phyloP scores from a whole-genome alignment of 2,113 vertebrate species.

The Cynopterus brachyotis region DNA sequence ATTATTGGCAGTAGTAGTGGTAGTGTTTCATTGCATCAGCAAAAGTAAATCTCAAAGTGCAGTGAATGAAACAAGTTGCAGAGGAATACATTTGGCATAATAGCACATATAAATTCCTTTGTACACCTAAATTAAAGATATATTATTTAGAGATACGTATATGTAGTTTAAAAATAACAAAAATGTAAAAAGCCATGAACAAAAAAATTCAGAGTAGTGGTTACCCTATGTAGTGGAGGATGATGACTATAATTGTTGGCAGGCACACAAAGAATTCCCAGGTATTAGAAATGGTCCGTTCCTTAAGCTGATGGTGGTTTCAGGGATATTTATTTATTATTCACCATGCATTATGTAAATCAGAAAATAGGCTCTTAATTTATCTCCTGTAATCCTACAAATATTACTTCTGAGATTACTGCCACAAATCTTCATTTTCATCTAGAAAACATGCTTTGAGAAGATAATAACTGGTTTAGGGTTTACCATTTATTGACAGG shows the following conservation, averaged over 20 bases:
- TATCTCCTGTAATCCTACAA: neutral
- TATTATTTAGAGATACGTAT: neutral
- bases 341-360: neutral
- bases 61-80: neutral
- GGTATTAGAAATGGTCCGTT: neutral
- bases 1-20: neutral
- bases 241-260: neutral
- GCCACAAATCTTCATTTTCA: neutral
- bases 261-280: accelerated
- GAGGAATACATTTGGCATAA: neutral
- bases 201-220: neutral
- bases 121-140: neutral
- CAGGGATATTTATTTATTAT: neutral
- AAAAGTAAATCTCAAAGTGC: neutral
- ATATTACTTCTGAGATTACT: neutral
- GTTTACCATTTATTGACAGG: neutral
- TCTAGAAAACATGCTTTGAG: neutral
- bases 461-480: neutral
- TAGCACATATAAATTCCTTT: neutral
- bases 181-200: neutral
- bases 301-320: neutral
- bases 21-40: neutral
- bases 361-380: neutral
- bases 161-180: neutral
- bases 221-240: neutral